phyloP scores from a whole-genome alignment of 2,888 invertebrate genomes.

The Xestobium rufovillosum region DNA sequence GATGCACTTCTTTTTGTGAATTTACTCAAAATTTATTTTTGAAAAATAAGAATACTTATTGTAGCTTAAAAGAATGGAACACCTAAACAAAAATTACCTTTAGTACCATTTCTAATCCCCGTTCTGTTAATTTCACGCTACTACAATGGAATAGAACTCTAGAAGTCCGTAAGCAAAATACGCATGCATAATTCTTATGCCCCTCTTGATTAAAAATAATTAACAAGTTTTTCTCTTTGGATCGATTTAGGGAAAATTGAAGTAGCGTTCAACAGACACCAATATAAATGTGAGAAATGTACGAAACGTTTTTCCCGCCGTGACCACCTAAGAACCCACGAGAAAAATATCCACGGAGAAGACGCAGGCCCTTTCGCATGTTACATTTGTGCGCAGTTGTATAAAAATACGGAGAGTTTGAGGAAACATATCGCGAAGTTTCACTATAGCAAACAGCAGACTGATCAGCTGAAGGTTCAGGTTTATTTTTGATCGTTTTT shows the following conservation, averaged over 20 bases:
- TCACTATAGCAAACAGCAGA: constrained; percentile 31
- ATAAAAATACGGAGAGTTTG: constrained; percentile 44
- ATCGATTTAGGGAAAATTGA: constrained; percentile 38
- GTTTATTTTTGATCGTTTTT: constrained; percentile 12
- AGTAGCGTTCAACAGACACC: constrained; percentile 26
- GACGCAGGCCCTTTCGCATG: constrained; percentile 44
- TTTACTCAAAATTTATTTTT: no score
- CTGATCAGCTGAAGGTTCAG: constrained; percentile 15
- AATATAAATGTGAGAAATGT: constrained; percentile 40
- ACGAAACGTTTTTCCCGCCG: constrained; percentile 40
- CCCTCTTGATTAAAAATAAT: no score
- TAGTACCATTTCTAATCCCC: no score
- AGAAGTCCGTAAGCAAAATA: no score
- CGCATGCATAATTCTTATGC: no score
- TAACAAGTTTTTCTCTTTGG: no score
- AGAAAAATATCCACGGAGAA: constrained; percentile 45
- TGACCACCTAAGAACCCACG: constrained; percentile 44
- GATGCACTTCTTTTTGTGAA: no score
- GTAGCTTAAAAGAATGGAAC: no score
- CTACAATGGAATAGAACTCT: no score
- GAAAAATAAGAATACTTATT: no score
- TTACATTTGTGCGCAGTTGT: constrained; percentile 41
- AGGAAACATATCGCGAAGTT: constrained; percentile 44
- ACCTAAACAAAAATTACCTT: no score
- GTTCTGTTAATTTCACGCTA: no score